Conservation (phyloP, 1,140 invertebrate species). For the Sesamia nonagrioides region DNA sequence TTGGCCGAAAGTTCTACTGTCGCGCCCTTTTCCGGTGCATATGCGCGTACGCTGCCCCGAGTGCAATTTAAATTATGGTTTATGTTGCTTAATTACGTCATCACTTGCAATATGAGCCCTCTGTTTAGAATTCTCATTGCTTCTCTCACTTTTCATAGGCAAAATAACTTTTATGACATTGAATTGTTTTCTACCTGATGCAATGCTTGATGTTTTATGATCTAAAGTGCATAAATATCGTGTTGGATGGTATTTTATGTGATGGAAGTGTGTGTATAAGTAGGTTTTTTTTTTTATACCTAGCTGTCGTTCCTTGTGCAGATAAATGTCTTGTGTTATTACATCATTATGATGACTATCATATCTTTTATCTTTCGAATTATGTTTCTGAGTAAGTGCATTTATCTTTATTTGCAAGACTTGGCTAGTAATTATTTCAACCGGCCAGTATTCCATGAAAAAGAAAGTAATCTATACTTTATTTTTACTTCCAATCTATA, state of each 20-base stretch:
- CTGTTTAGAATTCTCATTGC: neutral
- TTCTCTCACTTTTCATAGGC: neutral
- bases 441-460: neutral
- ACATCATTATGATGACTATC: neutral
- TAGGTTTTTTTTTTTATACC: neutral
- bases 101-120: neutral
- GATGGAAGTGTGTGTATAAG: neutral
- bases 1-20: conserved; percentile 72
- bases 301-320: conserved; percentile 6
- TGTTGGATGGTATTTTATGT: neutral
- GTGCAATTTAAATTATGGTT: conserved; percentile 24
- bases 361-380: conserved; percentile 6
- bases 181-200: no score
- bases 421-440: neutral
- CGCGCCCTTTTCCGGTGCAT: conserved; percentile 77
- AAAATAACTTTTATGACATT: no score
- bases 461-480: neutral
- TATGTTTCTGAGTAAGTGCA: neutral
- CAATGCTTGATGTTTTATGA: neutral
- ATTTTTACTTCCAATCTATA: neutral
- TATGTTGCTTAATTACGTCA: neutral
- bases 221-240: neutral
- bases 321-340: conserved; percentile 9
- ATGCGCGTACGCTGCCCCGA: conserved; percentile 28
- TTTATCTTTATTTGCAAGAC: neutral